Evolutionary conservation across 2,113 vertebrate genomes (phyloP).

Genomic region (Oriolus oriolus): DNA sequence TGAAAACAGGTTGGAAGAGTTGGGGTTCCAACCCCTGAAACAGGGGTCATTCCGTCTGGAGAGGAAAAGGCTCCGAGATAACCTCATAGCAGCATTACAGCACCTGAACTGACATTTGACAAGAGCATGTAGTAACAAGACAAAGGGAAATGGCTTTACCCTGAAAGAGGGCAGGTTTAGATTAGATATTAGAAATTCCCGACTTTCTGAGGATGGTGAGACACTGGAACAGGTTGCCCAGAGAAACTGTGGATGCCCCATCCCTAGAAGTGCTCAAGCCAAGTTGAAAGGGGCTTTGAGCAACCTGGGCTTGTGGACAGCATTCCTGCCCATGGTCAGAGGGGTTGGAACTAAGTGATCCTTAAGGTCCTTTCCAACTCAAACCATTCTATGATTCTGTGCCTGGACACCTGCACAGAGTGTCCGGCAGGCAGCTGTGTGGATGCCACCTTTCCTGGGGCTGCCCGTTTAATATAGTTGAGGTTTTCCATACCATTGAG

Average conservation of each 20-base stretch:
- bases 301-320: not conserved
- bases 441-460: not conserved
- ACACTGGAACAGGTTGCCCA: not conserved
- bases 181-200: not conserved
- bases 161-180: not conserved
- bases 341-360: not conserved
- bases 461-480: not conserved
- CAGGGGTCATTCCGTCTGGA: too few relatives aligned
- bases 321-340: not conserved
- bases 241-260: not conserved
- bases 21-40: not conserved
- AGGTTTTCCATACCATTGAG: not conserved
- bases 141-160: not conserved
- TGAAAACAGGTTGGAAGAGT: not conserved
- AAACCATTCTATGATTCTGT: not conserved
- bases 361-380: not conserved
- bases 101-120: not conserved
- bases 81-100: not conserved
- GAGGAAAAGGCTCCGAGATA: not conserved
- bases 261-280: not conserved
- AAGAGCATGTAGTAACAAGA: not conserved
- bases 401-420: not conserved
- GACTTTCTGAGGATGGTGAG: not conserved
- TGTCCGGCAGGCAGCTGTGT: not conserved
- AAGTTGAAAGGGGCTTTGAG: not conserved